Evolutionary conservation across 2,888 invertebrate genomes (phyloP), one percentile per base, ranked within the genome.

Genomic region (Heterodera filipjevi): DNA sequence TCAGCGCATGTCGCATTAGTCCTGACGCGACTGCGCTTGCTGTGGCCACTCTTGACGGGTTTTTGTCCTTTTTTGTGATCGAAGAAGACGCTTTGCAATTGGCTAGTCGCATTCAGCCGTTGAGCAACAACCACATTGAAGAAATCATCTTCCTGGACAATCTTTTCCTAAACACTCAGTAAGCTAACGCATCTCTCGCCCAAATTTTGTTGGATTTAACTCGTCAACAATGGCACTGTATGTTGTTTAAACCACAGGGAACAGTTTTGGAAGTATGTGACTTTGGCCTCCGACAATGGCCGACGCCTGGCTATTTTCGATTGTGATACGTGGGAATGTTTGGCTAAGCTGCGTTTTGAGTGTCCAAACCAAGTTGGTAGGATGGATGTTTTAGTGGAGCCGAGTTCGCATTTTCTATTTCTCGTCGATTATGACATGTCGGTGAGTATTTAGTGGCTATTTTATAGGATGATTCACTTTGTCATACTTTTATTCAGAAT

Each of bases 191-290:
- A 49, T 72, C 27, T n/a, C n/a, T n/a, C n/a, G n/a, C n/a, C n/a
- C n/a, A n/a, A n/a, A n/a, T n/a, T n/a, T n/a, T n/a, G n/a, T n/a
- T n/a, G n/a, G n/a, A n/a, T n/a, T n/a, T n/a, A n/a, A n/a, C n/a
- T n/a, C n/a, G n/a, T n/a, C n/a, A n/a, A n/a, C n/a, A n/a, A n/a
- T n/a, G n/a, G n/a, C n/a, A n/a, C n/a, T n/a, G n/a, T n/a, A n/a
- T n/a, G n/a, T n/a, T n/a, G n/a, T 27, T 71, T 71, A 39, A 27
- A 46, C 77, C 46, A 72, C 66, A 82, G 79, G 39, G 92, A 92
- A 22, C 93, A 94, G 89, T 95, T 96, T 90, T 98, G 98, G 97
- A 95, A 95, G 90, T 96, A 94, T 90, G 95, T 95, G 0, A 92
- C 97, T 66, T 96, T 97, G 0, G 95, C 95, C 0, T 93, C 95